A percentile compares a stretch with the other conserved stretches of the same genome.
These are phyloP conservation scores for Centropyge bicolor DNA, from an alignment of 2,797 vertebrate genomes.

Conservation along the genomic window DNA sequence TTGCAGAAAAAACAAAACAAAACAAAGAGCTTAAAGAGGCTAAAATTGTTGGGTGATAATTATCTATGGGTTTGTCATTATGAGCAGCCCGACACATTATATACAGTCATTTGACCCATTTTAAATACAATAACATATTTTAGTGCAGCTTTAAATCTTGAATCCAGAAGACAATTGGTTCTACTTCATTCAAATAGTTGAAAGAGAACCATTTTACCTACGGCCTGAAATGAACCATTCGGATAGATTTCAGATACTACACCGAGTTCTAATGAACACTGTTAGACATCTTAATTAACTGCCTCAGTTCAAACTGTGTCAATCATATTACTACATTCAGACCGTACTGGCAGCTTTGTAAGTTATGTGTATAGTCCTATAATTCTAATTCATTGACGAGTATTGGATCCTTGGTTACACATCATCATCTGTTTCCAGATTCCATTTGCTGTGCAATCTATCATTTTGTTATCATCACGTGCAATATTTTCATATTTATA, in stretches of 20 bases:
- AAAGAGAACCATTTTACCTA: background rate
- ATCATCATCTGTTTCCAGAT: constrained; percentile 8
- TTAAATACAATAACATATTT: background rate
- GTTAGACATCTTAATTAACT: background rate
- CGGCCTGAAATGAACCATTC: background rate
- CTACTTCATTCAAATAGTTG: background rate
- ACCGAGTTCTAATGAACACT: background rate
- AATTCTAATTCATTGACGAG: background rate
- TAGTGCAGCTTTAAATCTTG: background rate
- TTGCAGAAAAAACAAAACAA: too few species aligned
- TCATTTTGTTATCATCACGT: too few species aligned
- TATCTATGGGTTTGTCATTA: background rate
- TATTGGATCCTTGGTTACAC: background rate
- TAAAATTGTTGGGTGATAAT: background rate
- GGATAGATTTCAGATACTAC: background rate
- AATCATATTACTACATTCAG: background rate
- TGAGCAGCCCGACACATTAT: background rate
- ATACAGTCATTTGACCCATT: background rate
- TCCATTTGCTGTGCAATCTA: too few species aligned
- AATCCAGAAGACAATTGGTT: too few species aligned
- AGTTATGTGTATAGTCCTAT: background rate
- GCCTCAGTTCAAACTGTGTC: background rate
- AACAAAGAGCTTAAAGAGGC: too few species aligned
- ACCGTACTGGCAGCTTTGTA: background rate
- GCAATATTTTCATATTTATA: too few species aligned